phyloP scores from a whole-genome alignment of 1,140 invertebrate genomes.

The Drosophila ironensis region DNA sequence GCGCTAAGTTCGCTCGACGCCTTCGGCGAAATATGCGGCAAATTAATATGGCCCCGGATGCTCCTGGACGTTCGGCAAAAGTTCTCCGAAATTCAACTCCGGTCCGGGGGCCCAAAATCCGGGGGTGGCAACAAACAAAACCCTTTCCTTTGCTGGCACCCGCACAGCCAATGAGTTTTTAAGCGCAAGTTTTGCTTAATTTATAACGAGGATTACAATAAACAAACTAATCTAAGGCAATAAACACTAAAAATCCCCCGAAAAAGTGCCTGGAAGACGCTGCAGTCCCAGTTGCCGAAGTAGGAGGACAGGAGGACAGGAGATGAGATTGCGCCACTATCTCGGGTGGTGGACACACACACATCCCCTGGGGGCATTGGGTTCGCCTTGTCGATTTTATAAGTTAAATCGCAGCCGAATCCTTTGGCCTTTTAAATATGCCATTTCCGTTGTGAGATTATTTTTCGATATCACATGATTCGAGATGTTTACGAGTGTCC shows the following conservation, averaged over 20 bases:
- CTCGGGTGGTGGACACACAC: background rate
- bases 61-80: no score
- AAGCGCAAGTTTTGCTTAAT: constrained; percentile 75
- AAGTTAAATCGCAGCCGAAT: constrained; percentile 76
- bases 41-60: constrained; percentile 59
- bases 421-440: constrained; percentile 77
- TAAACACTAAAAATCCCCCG: constrained; percentile 80
- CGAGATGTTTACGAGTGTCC: constrained; percentile 71
- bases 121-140: constrained; percentile 9
- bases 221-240: constrained; percentile 79
- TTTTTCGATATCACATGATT: constrained; percentile 78
- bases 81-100: background rate
- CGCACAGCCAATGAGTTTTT: constrained; percentile 52
- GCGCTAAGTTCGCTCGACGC: constrained; percentile 55
- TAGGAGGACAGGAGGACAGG: constrained; percentile 1
- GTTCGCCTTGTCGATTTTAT: constrained; percentile 43
- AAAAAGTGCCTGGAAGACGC: constrained; percentile 53
- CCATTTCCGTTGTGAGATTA: constrained; percentile 75
- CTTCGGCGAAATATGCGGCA: constrained; percentile 69
- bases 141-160: constrained; percentile 38
- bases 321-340: constrained; percentile 31
- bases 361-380: constrained; percentile 25
- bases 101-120: background rate
- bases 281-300: constrained; percentile 6
- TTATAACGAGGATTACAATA: constrained; percentile 80